These are phyloP conservation scores for Hirudinaria manillensis DNA, from an alignment of 2,888 invertebrate species.

Conservation along the genomic window DNA sequence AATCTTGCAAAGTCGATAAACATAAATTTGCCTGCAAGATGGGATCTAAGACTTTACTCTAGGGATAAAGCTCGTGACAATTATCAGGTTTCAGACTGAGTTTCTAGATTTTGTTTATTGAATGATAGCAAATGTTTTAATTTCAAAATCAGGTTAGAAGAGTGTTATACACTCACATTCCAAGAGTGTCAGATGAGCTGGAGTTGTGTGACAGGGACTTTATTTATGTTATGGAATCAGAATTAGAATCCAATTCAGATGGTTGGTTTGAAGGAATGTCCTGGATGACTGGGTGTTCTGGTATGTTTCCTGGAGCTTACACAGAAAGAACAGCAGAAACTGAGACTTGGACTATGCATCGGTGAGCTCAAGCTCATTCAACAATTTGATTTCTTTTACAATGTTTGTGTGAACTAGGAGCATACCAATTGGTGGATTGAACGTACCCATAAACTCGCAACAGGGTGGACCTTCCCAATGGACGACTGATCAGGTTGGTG, in stretches of 20 bases:
- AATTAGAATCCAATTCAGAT: slow-evolving; percentile 68
- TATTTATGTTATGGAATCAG: slow-evolving; percentile 70
- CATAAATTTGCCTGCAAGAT: slow-evolving; percentile 64
- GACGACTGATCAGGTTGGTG: slow-evolving; percentile 26
- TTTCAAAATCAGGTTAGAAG: slow-evolving; percentile 55
- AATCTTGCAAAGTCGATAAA: slow-evolving; percentile 69
- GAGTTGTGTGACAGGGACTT: slow-evolving; percentile 79
- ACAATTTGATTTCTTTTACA: neutral
- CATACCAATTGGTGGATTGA: slow-evolving; percentile 32
- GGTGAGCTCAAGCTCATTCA: slow-evolving; percentile 42
- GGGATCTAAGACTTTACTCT: slow-evolving; percentile 82
- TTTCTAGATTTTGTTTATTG: neutral
- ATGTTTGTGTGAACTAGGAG: slow-evolving; percentile 26
- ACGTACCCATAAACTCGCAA: slow-evolving; percentile 19
- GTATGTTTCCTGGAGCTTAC: slow-evolving; percentile 74
- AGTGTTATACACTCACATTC: slow-evolving; percentile 47
- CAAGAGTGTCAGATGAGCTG: slow-evolving; percentile 66
- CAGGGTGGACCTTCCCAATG: slow-evolving; percentile 26
- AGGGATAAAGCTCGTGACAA: slow-evolving; percentile 60
- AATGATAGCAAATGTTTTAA: too few species aligned
- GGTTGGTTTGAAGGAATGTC: slow-evolving; percentile 82
- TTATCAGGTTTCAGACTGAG: slow-evolving; percentile 43
- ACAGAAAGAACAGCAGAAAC: slow-evolving; percentile 78
- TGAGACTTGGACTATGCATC: slow-evolving; percentile 83
- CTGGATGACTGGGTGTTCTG: slow-evolving; percentile 73